These are phyloP conservation scores for Discoglossus pictus DNA, from an alignment of 2,797 vertebrate species.

Conservation along the genomic window DNA sequence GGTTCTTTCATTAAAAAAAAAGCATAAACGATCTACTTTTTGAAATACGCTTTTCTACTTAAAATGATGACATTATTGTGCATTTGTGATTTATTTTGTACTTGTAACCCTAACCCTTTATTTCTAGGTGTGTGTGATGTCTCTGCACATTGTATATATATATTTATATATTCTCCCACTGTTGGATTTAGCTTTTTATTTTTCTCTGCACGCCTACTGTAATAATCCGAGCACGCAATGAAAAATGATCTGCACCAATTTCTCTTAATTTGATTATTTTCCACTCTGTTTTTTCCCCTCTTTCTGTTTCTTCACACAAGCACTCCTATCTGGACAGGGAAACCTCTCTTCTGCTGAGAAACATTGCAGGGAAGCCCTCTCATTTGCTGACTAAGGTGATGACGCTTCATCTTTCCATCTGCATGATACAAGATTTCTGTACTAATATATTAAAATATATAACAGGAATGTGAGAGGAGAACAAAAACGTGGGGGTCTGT, in stretches of 20 bases:
- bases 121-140: background rate
- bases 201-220: slow-evolving; percentile 56
- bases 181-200: no score
- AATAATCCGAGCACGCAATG: slow-evolving; percentile 55
- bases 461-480: no score
- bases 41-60: no score
- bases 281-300: slow-evolving; percentile 69
- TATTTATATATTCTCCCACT: background rate
- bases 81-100: no score
- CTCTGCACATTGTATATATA: slow-evolving; percentile 43
- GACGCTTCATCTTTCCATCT: slow-evolving; percentile 67
- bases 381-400: slow-evolving; percentile 99
- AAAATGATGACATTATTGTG: no score
- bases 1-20: no score
- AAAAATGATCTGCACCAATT: slow-evolving; percentile 47
- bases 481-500: no score
- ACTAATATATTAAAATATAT: no score
- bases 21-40: no score
- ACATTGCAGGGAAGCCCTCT: slow-evolving; percentile 98
- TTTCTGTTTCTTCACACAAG: slow-evolving; percentile 81
- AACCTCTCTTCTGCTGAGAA: slow-evolving; percentile 99
- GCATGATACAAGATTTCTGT: no score
- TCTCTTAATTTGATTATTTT: slow-evolving; percentile 74
- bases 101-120: slow-evolving; percentile 11
- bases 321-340: slow-evolving; percentile 99